These are phyloP conservation scores for Listronotus bonariensis DNA, from an alignment of 1,140 invertebrate species.

Conservation along the genomic window DNA sequence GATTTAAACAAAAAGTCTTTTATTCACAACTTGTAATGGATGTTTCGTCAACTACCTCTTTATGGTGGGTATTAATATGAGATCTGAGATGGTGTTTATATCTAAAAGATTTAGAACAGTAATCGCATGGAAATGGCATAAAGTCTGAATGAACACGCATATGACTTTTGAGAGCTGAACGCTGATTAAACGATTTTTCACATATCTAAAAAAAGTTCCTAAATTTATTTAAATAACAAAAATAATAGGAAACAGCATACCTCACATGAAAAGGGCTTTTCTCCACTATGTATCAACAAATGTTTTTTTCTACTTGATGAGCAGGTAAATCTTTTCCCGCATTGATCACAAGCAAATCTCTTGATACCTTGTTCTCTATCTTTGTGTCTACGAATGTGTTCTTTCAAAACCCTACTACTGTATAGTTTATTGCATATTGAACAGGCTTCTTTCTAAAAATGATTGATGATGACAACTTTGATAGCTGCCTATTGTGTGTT, in stretches of 20 bases:
- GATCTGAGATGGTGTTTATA: constrained; percentile 27
- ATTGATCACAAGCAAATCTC: constrained; percentile 32
- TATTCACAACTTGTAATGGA: too few species aligned
- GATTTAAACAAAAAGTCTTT: too few species aligned
- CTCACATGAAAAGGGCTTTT: constrained; percentile 37
- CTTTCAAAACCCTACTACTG: constrained; percentile 22
- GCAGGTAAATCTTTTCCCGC: constrained; percentile 38
- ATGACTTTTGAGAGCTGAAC: constrained; percentile 20
- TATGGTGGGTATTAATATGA: constrained; percentile 18
- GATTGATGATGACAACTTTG: too few species aligned
- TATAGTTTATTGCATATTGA: constrained; percentile 17
- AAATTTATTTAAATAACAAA: too few species aligned
- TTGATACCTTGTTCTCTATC: constrained; percentile 27
- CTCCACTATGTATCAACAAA: constrained; percentile 39
- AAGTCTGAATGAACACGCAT: constrained; percentile 24
- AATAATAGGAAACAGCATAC: not conserved
- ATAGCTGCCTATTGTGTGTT: too few species aligned
- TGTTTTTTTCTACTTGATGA: constrained; percentile 38
- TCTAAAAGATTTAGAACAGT: constrained; percentile 21
- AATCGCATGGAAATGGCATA: constrained; percentile 24
- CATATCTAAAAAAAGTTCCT: constrained; percentile 19
- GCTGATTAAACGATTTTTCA: constrained; percentile 26
- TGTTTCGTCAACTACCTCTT: not conserved
- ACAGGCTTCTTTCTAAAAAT: constrained; percentile 31
- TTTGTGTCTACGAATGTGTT: constrained; percentile 31